Conservation (phyloP, 2,888 invertebrate species). For the Nemurella pictetii region DNA sequence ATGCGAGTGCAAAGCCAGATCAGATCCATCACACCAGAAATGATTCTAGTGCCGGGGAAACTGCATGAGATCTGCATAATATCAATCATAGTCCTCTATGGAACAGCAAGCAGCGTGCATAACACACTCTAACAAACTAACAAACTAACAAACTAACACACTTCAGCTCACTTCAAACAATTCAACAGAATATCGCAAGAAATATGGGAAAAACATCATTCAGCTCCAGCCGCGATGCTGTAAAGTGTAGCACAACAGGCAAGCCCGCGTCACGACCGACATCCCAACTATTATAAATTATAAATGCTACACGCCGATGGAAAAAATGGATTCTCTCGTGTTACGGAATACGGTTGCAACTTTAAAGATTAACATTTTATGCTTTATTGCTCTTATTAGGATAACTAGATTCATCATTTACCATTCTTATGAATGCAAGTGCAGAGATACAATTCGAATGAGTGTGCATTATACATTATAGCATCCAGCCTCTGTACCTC, state of each 20-base stretch:
- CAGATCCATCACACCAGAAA: too few relatives aligned
- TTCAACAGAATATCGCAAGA: not conserved
- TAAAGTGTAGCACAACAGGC: not conserved
- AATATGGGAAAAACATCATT: not conserved
- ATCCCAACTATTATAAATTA: not conserved
- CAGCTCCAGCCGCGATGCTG: not conserved
- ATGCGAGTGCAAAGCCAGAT: too few relatives aligned
- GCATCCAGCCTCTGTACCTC: not conserved
- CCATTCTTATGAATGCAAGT: constrained; percentile 2
- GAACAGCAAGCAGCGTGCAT: not conserved
- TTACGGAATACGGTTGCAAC: constrained; percentile 17
- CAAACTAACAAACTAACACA: not conserved
- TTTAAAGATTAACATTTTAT: constrained; percentile 13
- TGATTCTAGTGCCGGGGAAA: not conserved
- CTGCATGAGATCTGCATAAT: not conserved
- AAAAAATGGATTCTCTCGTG: not conserved
- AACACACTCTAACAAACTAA: not conserved
- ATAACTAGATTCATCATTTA: constrained; percentile 6
- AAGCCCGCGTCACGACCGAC: not conserved
- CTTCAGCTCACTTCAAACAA: too few relatives aligned
- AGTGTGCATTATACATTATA: not conserved
- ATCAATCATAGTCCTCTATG: not conserved
- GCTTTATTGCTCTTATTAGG: not conserved
- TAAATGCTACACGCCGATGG: not conserved
- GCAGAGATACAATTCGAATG: not conserved